These are phyloP conservation scores for Cossypha polioptera DNA, from an alignment of 2,797 vertebrate species.

Conservation along the genomic window DNA sequence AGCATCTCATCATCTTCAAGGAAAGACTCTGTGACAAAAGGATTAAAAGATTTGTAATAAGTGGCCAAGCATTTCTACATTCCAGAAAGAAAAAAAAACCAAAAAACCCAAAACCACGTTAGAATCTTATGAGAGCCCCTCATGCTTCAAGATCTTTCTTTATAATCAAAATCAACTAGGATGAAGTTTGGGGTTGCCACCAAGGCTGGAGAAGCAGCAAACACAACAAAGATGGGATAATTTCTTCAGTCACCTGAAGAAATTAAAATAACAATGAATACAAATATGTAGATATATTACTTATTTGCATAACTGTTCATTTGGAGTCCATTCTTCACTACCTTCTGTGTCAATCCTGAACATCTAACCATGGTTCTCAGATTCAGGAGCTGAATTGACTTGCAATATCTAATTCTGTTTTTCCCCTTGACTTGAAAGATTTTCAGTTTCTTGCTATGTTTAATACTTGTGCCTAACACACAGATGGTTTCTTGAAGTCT, in stretches of 20 bases:
- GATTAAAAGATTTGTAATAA: neutral
- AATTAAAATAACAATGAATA: neutral
- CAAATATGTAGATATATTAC: neutral
- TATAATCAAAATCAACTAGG: neutral
- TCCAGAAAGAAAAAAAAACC: neutral
- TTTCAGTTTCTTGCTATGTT: neutral
- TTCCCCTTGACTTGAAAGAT: neutral
- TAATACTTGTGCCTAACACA: neutral
- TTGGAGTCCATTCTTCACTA: neutral
- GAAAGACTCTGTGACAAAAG: neutral
- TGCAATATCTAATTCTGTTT: neutral
- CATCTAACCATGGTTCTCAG: neutral
- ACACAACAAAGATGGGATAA: neutral
- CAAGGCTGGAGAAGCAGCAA: neutral
- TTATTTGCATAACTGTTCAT: neutral
- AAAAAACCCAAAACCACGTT: neutral
- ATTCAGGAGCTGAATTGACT: neutral
- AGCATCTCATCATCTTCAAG: neutral
- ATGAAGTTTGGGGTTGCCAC: neutral
- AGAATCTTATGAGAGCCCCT: neutral
- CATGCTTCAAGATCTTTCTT: neutral
- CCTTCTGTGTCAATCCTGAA: neutral
- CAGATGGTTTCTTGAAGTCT: neutral
- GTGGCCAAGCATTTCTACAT: neutral
- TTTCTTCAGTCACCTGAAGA: neutral